A percentile compares a stretch with the other conserved stretches of the same genome.
Conservation (phyloP, 2,113 vertebrate species). For the Hippocampus abdominalis region DNA sequence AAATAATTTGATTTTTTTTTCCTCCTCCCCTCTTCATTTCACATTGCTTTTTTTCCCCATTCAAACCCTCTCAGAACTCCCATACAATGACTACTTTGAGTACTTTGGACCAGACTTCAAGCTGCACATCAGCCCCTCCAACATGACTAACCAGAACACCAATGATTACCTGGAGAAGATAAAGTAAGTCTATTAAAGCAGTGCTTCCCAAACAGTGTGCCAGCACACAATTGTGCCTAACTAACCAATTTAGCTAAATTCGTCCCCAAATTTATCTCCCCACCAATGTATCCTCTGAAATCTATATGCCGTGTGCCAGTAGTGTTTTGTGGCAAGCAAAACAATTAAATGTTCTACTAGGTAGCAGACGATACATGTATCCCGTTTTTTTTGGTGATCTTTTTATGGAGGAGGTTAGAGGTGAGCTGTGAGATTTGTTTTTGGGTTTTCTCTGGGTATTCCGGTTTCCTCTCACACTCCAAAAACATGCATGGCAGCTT, state of each 20-base stretch:
- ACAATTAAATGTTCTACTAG: too few relatives aligned
- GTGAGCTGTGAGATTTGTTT: not conserved
- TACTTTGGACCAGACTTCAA: constrained; percentile 99
- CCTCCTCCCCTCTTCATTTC: too few relatives aligned
- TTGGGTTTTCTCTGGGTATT: too few relatives aligned
- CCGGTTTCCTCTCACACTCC: too few relatives aligned
- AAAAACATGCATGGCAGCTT: too few relatives aligned
- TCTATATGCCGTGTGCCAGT: too few relatives aligned
- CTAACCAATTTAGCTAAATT: too few relatives aligned
- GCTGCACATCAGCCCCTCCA: constrained; percentile 98
- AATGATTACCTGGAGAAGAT: constrained; percentile 98
- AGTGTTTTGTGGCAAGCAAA: too few relatives aligned
- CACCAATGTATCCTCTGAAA: too few relatives aligned
- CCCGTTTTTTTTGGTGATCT: not conserved
- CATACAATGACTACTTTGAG: constrained; percentile 98
- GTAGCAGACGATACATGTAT: too few relatives aligned
- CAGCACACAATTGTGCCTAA: too few relatives aligned
- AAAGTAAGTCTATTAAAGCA: constrained; percentile 67
- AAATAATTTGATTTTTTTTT: not conserved
- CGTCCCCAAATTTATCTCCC: too few relatives aligned
- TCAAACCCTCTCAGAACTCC: constrained; percentile 73
- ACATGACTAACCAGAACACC: constrained; percentile 99
- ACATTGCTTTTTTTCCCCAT: not conserved
- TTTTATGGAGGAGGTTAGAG: not conserved
- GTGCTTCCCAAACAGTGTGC: not conserved